Conservation (phyloP, 2,888 invertebrate species). For the Sarcophaga rosellei region DNA sequence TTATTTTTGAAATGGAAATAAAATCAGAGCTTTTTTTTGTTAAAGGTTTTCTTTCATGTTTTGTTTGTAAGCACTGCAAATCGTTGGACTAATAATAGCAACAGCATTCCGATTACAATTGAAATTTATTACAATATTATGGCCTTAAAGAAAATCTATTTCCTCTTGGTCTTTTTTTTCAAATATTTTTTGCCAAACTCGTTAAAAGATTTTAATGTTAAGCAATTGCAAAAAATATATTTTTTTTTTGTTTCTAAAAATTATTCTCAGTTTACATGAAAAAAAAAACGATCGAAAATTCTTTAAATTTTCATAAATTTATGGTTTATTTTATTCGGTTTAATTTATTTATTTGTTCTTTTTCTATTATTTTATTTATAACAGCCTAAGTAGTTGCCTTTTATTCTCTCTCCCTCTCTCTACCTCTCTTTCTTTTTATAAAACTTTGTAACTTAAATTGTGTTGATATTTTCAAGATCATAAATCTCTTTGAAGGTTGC, state of each 20-base stretch:
- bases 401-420: background rate
- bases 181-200: conserved; percentile 18
- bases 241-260: no score
- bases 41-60: no score
- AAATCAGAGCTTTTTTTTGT: conserved; percentile 22
- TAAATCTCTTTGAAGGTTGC: conserved; percentile 52
- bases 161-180: conserved; percentile 9
- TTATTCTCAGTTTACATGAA: no score
- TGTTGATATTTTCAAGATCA: conserved; percentile 42
- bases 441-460: conserved; percentile 20
- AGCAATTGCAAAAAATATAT: no score
- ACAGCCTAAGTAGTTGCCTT: no score
- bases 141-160: conserved; percentile 24
- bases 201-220: conserved; percentile 11
- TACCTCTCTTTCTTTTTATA: background rate
- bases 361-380: background rate
- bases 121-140: background rate
- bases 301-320: no score
- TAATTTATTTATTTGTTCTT: no score
- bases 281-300: no score
- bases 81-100: background rate
- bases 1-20: conserved; percentile 31
- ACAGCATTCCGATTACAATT: background rate
- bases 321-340: no score
- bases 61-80: background rate